Evolutionary conservation across 2,113 vertebrate genomes (phyloP).

Genomic region (Sinocyclocheilus maitianheensis): DNA sequence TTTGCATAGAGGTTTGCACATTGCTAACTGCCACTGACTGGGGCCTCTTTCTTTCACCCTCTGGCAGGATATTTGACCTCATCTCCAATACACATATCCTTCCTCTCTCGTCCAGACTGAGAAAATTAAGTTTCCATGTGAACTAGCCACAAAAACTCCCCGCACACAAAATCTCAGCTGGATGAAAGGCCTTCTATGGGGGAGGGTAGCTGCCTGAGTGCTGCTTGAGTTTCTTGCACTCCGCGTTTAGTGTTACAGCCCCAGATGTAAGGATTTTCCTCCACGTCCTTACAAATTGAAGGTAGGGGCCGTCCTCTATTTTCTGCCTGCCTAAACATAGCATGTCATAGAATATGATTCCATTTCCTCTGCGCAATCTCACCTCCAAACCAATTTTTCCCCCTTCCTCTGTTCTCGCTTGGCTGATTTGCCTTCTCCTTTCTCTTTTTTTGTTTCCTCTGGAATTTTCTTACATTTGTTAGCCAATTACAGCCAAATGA

Average conservation of each 20-base stretch:
- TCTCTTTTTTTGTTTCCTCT: conserved; percentile 46
- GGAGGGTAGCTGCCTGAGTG: conserved; percentile 44
- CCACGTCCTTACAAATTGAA: conserved; percentile 25
- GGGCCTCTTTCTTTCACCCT: conserved; percentile 52
- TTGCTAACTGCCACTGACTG: conserved; percentile 52
- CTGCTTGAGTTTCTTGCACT: conserved; percentile 51
- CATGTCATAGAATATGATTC: conserved; percentile 46
- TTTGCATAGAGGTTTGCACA: conserved; percentile 56
- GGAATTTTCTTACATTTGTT: conserved; percentile 69
- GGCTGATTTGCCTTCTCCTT: conserved; percentile 48
- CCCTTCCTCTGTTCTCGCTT: conserved; percentile 22
- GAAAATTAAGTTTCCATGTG: conserved; percentile 64
- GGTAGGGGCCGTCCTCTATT: conserved; percentile 40
- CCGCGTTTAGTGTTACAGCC: conserved; percentile 57
- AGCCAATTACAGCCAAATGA: conserved; percentile 72
- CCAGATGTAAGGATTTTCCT: conserved; percentile 57
- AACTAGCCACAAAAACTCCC: conserved; percentile 55
- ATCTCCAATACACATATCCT: conserved; percentile 57
- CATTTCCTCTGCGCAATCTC: conserved; percentile 27
- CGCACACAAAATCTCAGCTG: conserved; percentile 58
- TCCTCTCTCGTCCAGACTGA: conserved; percentile 56
- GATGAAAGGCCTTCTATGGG: conserved; percentile 53
- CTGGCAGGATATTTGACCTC: conserved; percentile 62
- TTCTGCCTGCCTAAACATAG: conserved; percentile 45
- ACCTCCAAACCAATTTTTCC: conserved; percentile 3